Evolutionary conservation across 2,113 vertebrate genomes (phyloP).

Genomic region (Sander vitreus): DNA sequence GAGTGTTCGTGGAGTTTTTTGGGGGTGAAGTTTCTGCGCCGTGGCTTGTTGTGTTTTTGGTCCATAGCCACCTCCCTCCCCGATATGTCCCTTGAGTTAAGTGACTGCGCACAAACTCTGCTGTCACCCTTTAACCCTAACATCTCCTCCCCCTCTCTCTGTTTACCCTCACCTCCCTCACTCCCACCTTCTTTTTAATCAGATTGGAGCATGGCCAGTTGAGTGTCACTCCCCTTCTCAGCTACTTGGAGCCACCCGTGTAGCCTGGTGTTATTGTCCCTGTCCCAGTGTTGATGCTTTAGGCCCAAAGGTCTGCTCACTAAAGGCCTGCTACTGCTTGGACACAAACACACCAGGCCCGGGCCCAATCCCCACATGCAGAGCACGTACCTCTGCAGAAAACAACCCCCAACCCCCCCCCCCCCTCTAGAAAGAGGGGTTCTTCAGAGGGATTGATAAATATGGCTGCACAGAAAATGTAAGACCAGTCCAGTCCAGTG

Average conservation of each 20-base stretch:
- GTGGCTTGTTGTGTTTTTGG: constrained; percentile 35
- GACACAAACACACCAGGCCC: constrained; percentile 23
- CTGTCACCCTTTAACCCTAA: constrained; percentile 21
- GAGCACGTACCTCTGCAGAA: constrained; percentile 48
- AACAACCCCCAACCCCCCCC: not conserved
- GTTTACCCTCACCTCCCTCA: constrained; percentile 34
- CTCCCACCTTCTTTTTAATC: constrained; percentile 48
- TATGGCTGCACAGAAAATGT: constrained; percentile 21
- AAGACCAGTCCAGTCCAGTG: constrained; percentile 25
- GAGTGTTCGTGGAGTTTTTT: constrained; percentile 25
- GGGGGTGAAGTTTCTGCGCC: constrained; percentile 34
- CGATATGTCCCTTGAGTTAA: constrained; percentile 29
- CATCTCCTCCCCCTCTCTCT: constrained; percentile 23
- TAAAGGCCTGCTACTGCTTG: constrained; percentile 40
- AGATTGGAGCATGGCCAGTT: constrained; percentile 48
- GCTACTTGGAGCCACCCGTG: constrained; percentile 19
- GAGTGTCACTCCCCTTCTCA: constrained; percentile 18
- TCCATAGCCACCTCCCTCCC: constrained; percentile 7
- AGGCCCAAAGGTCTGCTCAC: constrained; percentile 46
- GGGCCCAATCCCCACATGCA: constrained; percentile 32
- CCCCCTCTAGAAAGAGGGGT: not conserved
- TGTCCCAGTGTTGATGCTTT: constrained; percentile 42
- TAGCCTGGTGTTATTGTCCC: constrained; percentile 48
- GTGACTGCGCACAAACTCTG: constrained; percentile 35
- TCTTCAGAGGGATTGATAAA: constrained; percentile 13